Evolutionary conservation across 2,113 vertebrate species (phyloP).

Genomic region (Ia io): DNA sequence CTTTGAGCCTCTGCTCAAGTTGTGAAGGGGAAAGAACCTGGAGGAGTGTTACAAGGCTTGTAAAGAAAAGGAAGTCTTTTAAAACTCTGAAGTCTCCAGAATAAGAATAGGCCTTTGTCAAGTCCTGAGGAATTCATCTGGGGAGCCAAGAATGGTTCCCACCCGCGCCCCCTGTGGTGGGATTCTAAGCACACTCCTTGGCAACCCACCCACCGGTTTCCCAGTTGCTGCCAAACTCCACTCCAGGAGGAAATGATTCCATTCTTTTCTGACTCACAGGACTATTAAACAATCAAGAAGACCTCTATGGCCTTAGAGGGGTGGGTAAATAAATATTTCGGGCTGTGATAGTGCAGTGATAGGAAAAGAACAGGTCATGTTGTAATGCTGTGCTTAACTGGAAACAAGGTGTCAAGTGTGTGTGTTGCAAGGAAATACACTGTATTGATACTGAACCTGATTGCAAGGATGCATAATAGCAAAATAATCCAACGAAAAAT

Average conservation of each 20-base stretch:
- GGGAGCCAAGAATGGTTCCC: constrained; percentile 17
- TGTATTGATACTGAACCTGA: background rate
- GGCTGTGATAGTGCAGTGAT: background rate
- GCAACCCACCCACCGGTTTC: constrained; percentile 58
- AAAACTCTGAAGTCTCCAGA: background rate
- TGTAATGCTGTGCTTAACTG: background rate
- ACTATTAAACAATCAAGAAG: constrained; percentile 41
- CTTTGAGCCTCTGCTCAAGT: background rate
- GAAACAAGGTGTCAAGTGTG: background rate
- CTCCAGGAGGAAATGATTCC: constrained; percentile 43
- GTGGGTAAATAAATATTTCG: background rate
- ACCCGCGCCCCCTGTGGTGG: background rate
- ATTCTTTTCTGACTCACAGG: constrained; percentile 40
- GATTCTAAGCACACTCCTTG: constrained; percentile 40
- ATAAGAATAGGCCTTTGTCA: background rate
- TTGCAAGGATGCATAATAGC: background rate
- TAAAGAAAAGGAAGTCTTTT: background rate
- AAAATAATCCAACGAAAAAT: constrained; percentile 11
- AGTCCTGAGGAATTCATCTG: constrained; percentile 20
- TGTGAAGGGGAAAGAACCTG: background rate
- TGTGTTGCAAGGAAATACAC: background rate
- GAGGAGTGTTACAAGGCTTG: background rate
- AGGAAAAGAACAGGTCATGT: background rate
- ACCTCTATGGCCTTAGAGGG: background rate
- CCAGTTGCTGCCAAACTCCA: constrained; percentile 18